Percentiles rank a stretch among this genome's conserved stretches.
Evolutionary conservation across 2,888 invertebrate species (phyloP).

Genomic region (Cepaea hortensis): DNA sequence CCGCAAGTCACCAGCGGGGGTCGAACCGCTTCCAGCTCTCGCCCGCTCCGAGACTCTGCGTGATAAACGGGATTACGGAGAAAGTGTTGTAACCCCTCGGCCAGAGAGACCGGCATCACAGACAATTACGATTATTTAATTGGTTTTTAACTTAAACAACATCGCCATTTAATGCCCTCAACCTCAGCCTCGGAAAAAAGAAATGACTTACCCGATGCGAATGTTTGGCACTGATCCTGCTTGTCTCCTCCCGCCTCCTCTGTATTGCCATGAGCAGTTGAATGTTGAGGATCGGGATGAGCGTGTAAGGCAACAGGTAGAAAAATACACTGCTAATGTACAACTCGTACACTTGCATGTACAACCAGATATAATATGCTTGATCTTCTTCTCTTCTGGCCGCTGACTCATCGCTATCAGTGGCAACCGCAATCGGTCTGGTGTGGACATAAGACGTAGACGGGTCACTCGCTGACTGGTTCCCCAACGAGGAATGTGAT

Average conservation of each 20-base stretch:
- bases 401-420: not conserved
- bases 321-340: conserved; percentile 54
- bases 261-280: conserved; percentile 52
- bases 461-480: not conserved
- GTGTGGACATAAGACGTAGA: not conserved
- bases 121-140: no score
- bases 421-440: no score
- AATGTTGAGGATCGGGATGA: conserved; percentile 54
- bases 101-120: no score
- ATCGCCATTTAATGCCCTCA: no score
- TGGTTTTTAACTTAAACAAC: no score
- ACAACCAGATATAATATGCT: conserved; percentile 42
- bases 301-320: conserved; percentile 54
- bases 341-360: conserved; percentile 50
- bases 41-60: no score
- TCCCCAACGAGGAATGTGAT: not conserved
- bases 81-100: no score
- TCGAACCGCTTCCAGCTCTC: no score
- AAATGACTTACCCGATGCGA: conserved; percentile 41
- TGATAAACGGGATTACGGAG: no score
- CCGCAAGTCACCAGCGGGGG: no score
- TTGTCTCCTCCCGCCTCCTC: conserved; percentile 45
- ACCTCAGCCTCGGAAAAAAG: not conserved
- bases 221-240: conserved; percentile 46
- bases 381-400: not conserved